Evolutionary conservation across 1,140 invertebrate genomes (phyloP).

Genomic region (Pollicipes pollicipes): DNA sequence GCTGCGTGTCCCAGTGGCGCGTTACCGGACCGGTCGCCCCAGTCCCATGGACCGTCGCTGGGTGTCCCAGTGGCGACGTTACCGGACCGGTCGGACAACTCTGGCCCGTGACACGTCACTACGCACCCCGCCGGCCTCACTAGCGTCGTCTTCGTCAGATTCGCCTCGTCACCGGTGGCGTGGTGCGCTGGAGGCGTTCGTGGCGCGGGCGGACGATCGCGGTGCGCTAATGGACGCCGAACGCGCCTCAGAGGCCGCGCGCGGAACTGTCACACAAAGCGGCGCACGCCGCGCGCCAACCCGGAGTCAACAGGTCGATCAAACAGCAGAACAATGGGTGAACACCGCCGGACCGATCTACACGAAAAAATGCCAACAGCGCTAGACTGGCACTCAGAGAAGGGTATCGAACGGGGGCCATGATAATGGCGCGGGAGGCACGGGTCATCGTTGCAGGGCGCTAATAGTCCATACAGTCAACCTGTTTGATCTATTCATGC

Average conservation of each 20-base stretch:
- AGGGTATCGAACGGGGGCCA: too few species aligned
- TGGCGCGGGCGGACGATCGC: neutral
- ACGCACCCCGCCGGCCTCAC: too few species aligned
- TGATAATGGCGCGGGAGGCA: too few species aligned
- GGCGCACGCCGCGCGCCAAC: neutral
- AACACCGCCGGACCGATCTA: too few species aligned
- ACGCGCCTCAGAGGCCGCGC: neutral
- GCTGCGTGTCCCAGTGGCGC: too few species aligned
- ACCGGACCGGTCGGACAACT: too few species aligned
- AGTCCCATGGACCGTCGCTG: too few species aligned
- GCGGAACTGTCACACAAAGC: neutral
- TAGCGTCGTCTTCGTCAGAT: neutral
- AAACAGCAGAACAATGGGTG: neutral
- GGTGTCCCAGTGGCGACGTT: too few species aligned
- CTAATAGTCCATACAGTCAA: neutral
- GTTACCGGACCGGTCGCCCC: too few species aligned
- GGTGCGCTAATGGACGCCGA: neutral
- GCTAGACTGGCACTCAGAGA: neutral
- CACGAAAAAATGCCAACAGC: neutral
- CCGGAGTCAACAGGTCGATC: neutral
- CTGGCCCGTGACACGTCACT: too few species aligned
- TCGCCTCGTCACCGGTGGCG: neutral
- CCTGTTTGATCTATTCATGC: neutral
- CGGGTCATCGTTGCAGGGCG: neutral
- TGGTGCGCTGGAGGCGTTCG: neutral